Percentiles rank a stretch among this genome's conserved stretches.
Conservation (phyloP, 2,888 invertebrate species). For the Xestia sexstrigata region DNA sequence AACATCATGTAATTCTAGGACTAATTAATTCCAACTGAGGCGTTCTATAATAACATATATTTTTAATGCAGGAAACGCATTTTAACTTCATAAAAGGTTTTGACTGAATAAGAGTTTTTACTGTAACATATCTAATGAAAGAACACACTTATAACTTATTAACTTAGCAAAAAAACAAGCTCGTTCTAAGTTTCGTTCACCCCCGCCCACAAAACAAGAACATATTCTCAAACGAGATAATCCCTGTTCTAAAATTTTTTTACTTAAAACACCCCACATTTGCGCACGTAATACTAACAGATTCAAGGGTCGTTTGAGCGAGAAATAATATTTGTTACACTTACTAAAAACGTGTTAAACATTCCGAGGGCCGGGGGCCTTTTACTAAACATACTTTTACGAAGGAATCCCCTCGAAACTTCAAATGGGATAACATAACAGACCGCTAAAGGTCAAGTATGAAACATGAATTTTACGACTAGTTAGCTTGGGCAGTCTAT, state of each 20-base stretch:
- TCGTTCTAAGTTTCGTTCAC: constrained; percentile 1
- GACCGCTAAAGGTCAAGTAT: constrained; percentile 14
- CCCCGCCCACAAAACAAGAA: background rate
- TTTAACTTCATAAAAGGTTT: too few relatives aligned
- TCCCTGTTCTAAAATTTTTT: constrained; percentile 26
- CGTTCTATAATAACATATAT: too few relatives aligned
- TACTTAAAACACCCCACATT: constrained; percentile 4
- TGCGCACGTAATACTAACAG: constrained; percentile 8
- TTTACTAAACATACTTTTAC: constrained; percentile 11
- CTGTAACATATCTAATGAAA: too few relatives aligned
- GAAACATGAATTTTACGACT: constrained; percentile 8
- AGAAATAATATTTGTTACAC: constrained; percentile 47
- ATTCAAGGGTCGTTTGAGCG: constrained; percentile 18
- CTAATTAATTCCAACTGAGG: too few relatives aligned
- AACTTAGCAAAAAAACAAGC: background rate
- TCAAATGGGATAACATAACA: constrained; percentile 18
- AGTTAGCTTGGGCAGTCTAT: background rate
- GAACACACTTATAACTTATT: background rate
- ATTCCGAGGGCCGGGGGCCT: background rate
- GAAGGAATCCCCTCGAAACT: background rate
- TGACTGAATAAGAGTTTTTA: too few relatives aligned
- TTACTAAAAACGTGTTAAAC: constrained; percentile 23
- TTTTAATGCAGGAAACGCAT: too few relatives aligned
- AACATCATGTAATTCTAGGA: too few relatives aligned
- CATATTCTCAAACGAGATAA: constrained; percentile 2